A percentile compares a stretch with the other conserved stretches of the same genome.
These are phyloP conservation scores for Drosophila kokeensis DNA, from an alignment of 2,888 invertebrate species.

Conservation along the genomic window DNA sequence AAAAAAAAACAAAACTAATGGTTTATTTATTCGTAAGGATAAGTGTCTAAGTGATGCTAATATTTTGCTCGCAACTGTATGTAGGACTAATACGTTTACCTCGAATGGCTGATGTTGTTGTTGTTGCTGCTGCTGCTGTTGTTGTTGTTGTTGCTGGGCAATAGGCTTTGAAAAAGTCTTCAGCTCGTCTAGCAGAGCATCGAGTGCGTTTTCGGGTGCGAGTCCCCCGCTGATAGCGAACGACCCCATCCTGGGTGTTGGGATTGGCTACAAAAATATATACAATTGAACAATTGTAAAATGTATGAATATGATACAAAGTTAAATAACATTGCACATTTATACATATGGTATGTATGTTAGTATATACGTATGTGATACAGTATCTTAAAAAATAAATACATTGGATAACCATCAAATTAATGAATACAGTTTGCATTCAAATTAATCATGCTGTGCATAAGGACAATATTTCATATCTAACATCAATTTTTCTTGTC, in stretches of 20 bases:
- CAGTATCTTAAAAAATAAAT: slow-evolving; percentile 27
- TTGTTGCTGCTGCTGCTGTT: slow-evolving; percentile 59
- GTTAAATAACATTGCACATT: slow-evolving; percentile 41
- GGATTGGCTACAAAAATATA: slow-evolving; percentile 86
- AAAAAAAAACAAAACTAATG: neutral
- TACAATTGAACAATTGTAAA: slow-evolving; percentile 46
- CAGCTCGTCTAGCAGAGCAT: slow-evolving; percentile 97
- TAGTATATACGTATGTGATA: slow-evolving; percentile 35
- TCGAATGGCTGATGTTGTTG: slow-evolving; percentile 58
- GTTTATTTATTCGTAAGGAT: neutral
- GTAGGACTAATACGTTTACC: slow-evolving; percentile 58
- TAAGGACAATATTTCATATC: slow-evolving; percentile 10
- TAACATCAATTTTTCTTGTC: neutral
- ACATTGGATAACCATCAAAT: slow-evolving; percentile 35
- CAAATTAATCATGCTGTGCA: slow-evolving; percentile 49
- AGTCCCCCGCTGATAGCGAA: slow-evolving; percentile 87
- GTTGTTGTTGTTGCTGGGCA: slow-evolving; percentile 75
- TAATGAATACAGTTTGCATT: slow-evolving; percentile 29
- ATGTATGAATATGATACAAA: slow-evolving; percentile 30
- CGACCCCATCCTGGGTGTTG: slow-evolving; percentile 88
- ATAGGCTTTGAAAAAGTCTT: slow-evolving; percentile 94
- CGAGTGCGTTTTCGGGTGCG: slow-evolving; percentile 96
- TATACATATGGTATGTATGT: slow-evolving; percentile 32
- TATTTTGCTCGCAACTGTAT: neutral
- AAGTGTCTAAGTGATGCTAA: neutral